Evolutionary conservation across 1,140 invertebrate species (phyloP), one percentile per base, ranked within the genome.

Genomic region (Tigriopus japonicus): DNA sequence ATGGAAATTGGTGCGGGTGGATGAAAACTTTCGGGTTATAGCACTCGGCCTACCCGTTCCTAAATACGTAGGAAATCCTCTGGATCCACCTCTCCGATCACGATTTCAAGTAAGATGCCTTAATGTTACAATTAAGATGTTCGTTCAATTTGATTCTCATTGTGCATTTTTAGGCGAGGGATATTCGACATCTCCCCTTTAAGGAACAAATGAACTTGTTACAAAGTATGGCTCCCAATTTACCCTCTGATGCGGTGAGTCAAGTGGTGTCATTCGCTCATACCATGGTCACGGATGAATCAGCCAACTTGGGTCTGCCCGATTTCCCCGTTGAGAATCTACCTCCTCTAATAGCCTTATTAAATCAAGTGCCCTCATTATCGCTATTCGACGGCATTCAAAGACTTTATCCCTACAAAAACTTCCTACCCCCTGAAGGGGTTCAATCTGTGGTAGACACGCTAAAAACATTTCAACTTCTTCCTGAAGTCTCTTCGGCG

Each of bases 31-130:
- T 70, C 76, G 90, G 35, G 87, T 95, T 9, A 85, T 94, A 56
- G 90, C 89, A 0, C 71, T 95, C 13, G 90, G 90, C 14, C 69
- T 94, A 55, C 89, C 90, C 7, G 82, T 88, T 12, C 87, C 90
- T n/a, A 77, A 72, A 58, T 91, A 89, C 71, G 78, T 80, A 62
- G 94, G 94, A 1, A 91, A 96, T 70, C 86, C 91, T 0, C 72
- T 98, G 12, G 94, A 98, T 79, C 93, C 93, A 13, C 94, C 94
- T 0, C 73, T 98, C 10, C 75, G 94, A 62, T 95, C 92, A 0
- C 74, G 94, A 56, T 98, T 98, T 73, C 94, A 98, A 73, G 28
- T 35, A 35, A 3, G 28, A n/a, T n/a, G n/a, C n/a, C n/a, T n/a
- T n/a, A 89, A n/a, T n/a, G n/a, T n/a, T n/a, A n/a, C n/a, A n/a